Evolutionary conservation across 2,888 invertebrate species (phyloP).

Genomic region (Beris chalybata): DNA sequence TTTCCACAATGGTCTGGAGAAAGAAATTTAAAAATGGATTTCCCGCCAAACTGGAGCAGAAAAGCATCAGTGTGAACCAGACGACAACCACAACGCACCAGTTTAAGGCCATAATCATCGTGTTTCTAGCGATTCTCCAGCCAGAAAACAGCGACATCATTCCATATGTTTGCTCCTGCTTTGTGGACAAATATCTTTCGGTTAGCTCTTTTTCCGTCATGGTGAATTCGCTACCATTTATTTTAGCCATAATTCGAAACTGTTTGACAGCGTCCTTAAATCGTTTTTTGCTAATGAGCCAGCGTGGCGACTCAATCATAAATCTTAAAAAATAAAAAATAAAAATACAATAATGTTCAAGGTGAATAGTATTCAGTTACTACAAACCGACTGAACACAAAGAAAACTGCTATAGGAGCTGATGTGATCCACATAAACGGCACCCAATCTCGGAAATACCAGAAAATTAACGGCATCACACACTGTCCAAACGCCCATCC

Average conservation of each 20-base stretch:
- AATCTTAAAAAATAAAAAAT: conserved; percentile 52
- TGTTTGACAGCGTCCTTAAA: conserved; percentile 57
- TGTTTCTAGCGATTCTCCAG: conserved; percentile 61
- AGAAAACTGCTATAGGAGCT: conserved; percentile 55
- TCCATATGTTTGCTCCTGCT: conserved; percentile 56
- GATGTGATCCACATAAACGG: conserved; percentile 58
- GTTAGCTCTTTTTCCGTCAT: conserved; percentile 55
- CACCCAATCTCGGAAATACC: conserved; percentile 59
- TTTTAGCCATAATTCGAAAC: conserved; percentile 60
- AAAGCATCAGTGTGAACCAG: conserved; percentile 60
- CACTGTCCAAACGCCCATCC: conserved; percentile 60
- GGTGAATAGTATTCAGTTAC: not conserved
- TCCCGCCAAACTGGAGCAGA: conserved; percentile 61
- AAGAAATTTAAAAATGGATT: conserved; percentile 70
- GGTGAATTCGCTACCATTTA: conserved; percentile 58
- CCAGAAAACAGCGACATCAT: conserved; percentile 62
- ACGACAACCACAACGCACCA: conserved; percentile 61
- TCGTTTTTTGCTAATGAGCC: conserved; percentile 62
- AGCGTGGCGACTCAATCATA: conserved; percentile 67
- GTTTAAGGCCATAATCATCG: conserved; percentile 59
- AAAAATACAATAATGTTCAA: no score
- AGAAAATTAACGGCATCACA: conserved; percentile 59
- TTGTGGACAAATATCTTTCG: conserved; percentile 52
- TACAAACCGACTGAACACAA: conserved; percentile 53
- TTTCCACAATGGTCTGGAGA: conserved; percentile 64